Evolutionary conservation across 1,140 invertebrate genomes (phyloP), one percentile per base, ranked within the genome.

Genomic region (Bombus picipes): DNA sequence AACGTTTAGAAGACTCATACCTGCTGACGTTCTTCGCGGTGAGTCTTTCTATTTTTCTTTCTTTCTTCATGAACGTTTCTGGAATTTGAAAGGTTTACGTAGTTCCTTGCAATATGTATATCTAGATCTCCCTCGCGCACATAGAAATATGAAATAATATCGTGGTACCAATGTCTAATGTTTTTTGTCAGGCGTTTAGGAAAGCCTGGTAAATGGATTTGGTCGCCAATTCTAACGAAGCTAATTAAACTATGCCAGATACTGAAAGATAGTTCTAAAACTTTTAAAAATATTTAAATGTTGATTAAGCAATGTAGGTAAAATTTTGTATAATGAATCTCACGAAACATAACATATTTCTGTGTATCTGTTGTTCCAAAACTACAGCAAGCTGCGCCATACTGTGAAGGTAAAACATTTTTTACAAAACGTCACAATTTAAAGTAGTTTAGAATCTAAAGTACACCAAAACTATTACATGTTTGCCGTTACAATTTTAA

Each of bases 11-110:
- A 96, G 98, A 81, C 94, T 98, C 68, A 98, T 98, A 88, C 98
- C 97, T 25, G 98, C 98, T 91, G 98, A 98, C 94, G 97, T 98
- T 62, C 96, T 98, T 78, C 97, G 98, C 97, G 98, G 98, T 97
- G 92, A 95, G 95, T 91, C 53, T 39, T 18, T 18, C 22, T 79
- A 25, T 47, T 91, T 53, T 53, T 25, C 8, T 25, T 66, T 10
- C n/a, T 59, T 66, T 18, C 18, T 37, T 34, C 10, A 2, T 22
- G 18, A 53, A 53, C 6, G 18, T 65, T 25, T 32, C n/a, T 25
- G 5, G 34, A 79, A 34, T 43, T 66, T 78, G 15, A 13, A 39
- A 62, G 47, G 5, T 53, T 53, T 53, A 53, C 8, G 47, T 53
- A 53, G 18, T 53, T 53, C 18, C 5, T 8, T 22, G 47, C 47